Conservation (phyloP, 2,888 invertebrate species). For the Phytoseiulus persimilis region DNA sequence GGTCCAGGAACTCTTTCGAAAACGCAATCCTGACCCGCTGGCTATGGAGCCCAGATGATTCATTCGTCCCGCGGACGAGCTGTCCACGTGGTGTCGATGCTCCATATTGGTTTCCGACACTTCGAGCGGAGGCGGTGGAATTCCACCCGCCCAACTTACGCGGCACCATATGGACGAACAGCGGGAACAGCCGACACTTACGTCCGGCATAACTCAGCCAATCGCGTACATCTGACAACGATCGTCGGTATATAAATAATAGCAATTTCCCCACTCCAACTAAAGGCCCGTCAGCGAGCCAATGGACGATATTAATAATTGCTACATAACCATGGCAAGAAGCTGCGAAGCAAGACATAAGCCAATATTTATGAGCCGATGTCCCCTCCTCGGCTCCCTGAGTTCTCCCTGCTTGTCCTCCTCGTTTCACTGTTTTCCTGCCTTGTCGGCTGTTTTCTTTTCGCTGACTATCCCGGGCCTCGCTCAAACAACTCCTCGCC, state of each 20-base stretch:
- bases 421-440: background rate
- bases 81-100: too few species aligned
- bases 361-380: constrained; percentile 5
- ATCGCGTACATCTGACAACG: background rate
- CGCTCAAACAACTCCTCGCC: background rate
- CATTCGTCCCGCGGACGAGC: too few species aligned
- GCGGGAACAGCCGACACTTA: background rate
- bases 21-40: too few species aligned
- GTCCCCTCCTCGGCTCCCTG: background rate
- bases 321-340: background rate
- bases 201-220: background rate
- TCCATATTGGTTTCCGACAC: too few species aligned
- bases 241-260: background rate
- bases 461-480: background rate
- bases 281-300: background rate
- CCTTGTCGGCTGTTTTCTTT: background rate
- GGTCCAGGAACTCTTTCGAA: too few species aligned
- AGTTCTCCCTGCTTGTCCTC: background rate
- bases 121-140: background rate
- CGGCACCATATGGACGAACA: background rate
- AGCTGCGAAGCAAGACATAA: background rate
- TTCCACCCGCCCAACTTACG: background rate
- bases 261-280: background rate
- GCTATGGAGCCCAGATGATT: too few species aligned
- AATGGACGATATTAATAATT: background rate